Conservation (phyloP, 2,888 invertebrate genomes). For the Stenolophus ochropezus region DNA sequence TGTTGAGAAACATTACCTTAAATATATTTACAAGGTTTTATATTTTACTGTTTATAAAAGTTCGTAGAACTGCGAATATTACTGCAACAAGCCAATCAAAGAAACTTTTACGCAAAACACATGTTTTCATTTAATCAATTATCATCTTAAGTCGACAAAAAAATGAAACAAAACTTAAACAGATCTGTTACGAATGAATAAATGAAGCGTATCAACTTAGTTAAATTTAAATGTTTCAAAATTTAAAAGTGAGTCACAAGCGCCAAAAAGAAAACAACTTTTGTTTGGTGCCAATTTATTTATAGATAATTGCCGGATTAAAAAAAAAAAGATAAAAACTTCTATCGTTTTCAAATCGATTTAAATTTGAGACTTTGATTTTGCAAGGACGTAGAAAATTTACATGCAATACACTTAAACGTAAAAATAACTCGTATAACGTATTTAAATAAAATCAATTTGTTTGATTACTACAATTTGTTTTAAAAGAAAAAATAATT, state of each 20-base stretch:
- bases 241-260: constrained; percentile 30
- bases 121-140: constrained; percentile 34
- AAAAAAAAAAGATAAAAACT: constrained; percentile 6
- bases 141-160: not conserved
- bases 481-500: no score
- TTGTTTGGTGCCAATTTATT: constrained; percentile 55
- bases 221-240: constrained; percentile 53
- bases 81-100: constrained; percentile 23
- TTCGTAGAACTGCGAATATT: not conserved
- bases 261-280: constrained; percentile 51
- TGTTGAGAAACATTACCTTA: not conserved
- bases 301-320: constrained; percentile 42
- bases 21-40: not conserved
- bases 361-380: constrained; percentile 4
- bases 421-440: not conserved
- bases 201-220: constrained; percentile 27
- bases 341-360: not conserved
- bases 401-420: not conserved
- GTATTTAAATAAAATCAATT: no score
- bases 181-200: constrained; percentile 41
- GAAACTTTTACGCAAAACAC: constrained; percentile 39
- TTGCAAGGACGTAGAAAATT: constrained; percentile 12
- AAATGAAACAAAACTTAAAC: constrained; percentile 25
- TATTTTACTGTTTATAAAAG: not conserved
- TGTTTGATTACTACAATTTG: no score